Evolutionary conservation across 2,113 vertebrate genomes (phyloP), one percentile per base, ranked within the genome.

Genomic region (Pseudorectes ferrugineus): DNA sequence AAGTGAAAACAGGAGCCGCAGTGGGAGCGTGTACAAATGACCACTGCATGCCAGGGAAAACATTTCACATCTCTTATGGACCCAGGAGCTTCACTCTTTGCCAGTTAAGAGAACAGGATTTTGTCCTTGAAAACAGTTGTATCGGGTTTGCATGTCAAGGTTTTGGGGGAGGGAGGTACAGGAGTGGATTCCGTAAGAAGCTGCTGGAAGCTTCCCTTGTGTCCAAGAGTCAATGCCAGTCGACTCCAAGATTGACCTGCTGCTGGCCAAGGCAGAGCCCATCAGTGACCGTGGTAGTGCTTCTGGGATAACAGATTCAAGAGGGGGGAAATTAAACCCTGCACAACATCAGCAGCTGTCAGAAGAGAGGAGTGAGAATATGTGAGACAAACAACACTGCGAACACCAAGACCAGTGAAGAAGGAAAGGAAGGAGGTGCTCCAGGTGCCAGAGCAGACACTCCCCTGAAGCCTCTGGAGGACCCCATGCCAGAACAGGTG

Each of bases 241-340:
- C 0, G 0, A 4, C 6, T 55, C 51, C 5, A 3, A 33, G 22
- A 38, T 0, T 3, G 46, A 52, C 11, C 20, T 2, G 0, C 21
- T 5, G 3, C 17, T 48, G 72, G 61, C 45, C 25, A 46, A 59
- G 17, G 51, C n/a, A 2, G 6, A 79, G 13, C 15, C 20, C 6
- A 9, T 12, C 29, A 66, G 7, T 1, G 9, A 14, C 2, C 6
- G 13, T 3, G 17, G 26, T 3, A 63, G 11, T 3, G 2, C 17
- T 38, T 42, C 31, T 48, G 54, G 14, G 19, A 36, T 12, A 88
- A 57, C 2, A 9, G 10, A 35, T 24, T 62, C 46, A 24, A 71
- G 16, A 79, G 65, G 29, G 14, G 13, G 7, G 12, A 29, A 14
- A 38, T 31, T 42, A 71, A 57, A 40, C 14, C 16, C 14, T n/a